Evolutionary conservation across 1,140 invertebrate genomes (phyloP), one percentile per base, ranked within the genome.

Genomic region (Aphis craccivora): DNA sequence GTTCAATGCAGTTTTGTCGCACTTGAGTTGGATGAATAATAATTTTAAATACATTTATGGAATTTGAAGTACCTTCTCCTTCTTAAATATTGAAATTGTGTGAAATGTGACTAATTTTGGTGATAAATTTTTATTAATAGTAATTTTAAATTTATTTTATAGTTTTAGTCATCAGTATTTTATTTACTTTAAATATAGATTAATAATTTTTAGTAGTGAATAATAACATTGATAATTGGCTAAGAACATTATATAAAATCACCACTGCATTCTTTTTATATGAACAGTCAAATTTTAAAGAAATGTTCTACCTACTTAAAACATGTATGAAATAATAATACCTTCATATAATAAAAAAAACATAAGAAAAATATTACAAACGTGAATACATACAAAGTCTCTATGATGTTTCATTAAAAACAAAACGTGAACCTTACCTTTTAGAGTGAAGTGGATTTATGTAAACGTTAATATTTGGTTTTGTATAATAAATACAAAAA

Each of bases 301-400:
- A 45, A 37, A 87, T 7, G 1, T 48, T n/a, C 14, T 4, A 51
- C 48, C 48, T 43, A 86, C 55, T 60, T 60, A 60, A n/a, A 76
- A n/a, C 11, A 84, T 14, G 43, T 87, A 87, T 87, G 14, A 87
- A 45, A 87, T 45, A 45, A n/a, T 87, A 45, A 87, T 45, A 87
- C 37, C 37, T 40, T 2, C 25, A 20, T 43, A 87, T 45, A 48
- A 87, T 45, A 45, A 87, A 87, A 87, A 87, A 87, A 45, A 87
- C 84, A 87, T 87, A 48, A n/a, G 43, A 45, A 43, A 4, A 48
- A 87, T 48, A 87, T 87, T 87, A 87, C 25, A 87, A 87, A 87
- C 84, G 84, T 87, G 84, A 87, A 48, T 87, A 45, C 43, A 87
- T 87, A 84, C 23, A 1, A 45, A 45, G 40, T 87, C 43, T 87